A percentile compares a stretch with the other conserved stretches of the same genome.
Evolutionary conservation across 2,797 vertebrate genomes (phyloP).

Genomic region (Trachops cirrhosus): DNA sequence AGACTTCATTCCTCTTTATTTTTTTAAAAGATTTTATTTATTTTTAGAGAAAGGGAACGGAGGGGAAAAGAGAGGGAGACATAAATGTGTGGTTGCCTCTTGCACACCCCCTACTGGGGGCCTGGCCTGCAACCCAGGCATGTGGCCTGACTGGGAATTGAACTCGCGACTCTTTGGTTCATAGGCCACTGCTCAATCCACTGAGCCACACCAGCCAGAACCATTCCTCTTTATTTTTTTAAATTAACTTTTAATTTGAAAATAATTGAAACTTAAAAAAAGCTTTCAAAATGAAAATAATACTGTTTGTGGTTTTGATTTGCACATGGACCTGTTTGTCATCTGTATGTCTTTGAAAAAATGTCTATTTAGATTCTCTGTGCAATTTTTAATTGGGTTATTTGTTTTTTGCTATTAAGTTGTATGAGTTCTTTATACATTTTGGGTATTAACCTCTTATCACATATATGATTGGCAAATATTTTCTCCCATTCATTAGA

Average conservation of each 20-base stretch:
- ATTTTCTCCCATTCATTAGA: background rate
- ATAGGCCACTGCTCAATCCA: background rate
- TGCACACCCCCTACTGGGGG: too few species aligned
- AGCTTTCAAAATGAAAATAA: background rate
- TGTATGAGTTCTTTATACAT: background rate
- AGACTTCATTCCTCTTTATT: background rate
- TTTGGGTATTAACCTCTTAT: background rate
- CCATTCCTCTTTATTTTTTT: background rate
- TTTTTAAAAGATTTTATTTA: background rate
- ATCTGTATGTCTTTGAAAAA: background rate
- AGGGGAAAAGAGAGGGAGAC: too few species aligned
- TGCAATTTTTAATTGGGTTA: background rate
- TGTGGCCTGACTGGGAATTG: too few species aligned
- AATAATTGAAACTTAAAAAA: constrained; percentile 11
- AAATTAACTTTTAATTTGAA: constrained; percentile 31
- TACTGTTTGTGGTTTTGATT: background rate
- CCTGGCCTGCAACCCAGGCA: too few species aligned
- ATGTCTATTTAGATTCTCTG: background rate
- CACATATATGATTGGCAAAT: background rate
- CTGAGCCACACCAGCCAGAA: background rate
- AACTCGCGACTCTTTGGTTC: too few species aligned
- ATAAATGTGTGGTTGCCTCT: too few species aligned
- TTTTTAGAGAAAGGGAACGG: too few species aligned
- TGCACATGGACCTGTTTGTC: background rate
- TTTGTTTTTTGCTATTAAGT: background rate